Evolutionary conservation across 2,888 invertebrate species (phyloP).

Genomic region (Ornithoptera alexandrae): DNA sequence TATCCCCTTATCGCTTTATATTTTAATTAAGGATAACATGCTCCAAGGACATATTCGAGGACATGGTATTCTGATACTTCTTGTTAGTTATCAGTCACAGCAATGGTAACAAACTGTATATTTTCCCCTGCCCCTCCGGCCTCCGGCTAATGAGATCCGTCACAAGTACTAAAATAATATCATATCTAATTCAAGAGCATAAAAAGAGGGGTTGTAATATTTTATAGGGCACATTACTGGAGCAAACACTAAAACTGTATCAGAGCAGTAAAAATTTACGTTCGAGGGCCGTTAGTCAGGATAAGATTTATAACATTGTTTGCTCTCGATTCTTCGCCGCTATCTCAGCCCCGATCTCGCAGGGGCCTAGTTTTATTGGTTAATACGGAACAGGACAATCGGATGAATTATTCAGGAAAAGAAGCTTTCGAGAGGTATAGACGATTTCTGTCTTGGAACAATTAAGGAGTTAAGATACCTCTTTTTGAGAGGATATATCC

Average conservation of each 20-base stretch:
- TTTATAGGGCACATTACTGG: background rate
- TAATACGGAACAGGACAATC: background rate
- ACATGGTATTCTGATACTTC: too few relatives aligned
- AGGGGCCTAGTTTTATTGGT: background rate
- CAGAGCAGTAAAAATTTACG: constrained; percentile 12
- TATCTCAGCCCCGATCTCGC: background rate
- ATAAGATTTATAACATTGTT: constrained; percentile 24
- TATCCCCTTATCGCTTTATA: too few relatives aligned
- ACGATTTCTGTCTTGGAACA: too few relatives aligned
- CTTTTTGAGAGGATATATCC: too few relatives aligned
- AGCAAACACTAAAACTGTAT: constrained; percentile 15
- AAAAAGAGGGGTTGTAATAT: background rate
- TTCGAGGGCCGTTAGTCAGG: constrained; percentile 1
- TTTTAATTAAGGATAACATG: too few relatives aligned
- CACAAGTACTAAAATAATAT: background rate
- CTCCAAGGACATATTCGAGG: too few relatives aligned
- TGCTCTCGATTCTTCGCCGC: constrained; percentile 3
- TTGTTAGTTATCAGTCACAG: too few relatives aligned
- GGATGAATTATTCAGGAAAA: too few relatives aligned
- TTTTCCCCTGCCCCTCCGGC: background rate
- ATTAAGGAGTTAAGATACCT: too few relatives aligned
- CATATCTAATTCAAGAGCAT: background rate
- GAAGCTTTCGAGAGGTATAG: too few relatives aligned
- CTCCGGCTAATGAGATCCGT: background rate
- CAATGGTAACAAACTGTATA: too few relatives aligned